Base-by-base conservation (phyloP, 2,797 vertebrate genomes). In the Cuniculus paca region DNA sequence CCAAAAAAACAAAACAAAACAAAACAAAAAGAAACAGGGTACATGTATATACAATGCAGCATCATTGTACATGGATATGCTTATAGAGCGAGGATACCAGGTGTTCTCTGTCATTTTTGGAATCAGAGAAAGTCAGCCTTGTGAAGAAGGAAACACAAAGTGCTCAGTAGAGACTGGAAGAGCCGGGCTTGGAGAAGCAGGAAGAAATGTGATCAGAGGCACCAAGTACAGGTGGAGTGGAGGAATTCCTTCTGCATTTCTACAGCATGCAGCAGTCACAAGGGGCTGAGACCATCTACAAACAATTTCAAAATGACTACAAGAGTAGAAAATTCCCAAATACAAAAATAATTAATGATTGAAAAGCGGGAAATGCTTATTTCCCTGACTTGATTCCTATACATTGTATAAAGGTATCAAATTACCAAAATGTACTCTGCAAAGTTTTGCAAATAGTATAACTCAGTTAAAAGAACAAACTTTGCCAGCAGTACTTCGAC, bases 241-340 rank as follows among this genome's bases (percentile, higher is more conserved):
- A 20, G 56, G 9, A 14, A 26, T 6, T 26, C 19, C 22, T 56
- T 12, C 54, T 2, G 3, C 20, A 7, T 39, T 81, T 81, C 54
- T 14, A 16, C 2, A 28, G 36, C 52, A 61, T 4, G 2, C 3
- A 4, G 6, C 2, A 16, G 56, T 31, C 9, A 11, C 3, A 20
- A 45, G 3, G 24, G 19, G 24, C 24, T 39, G 22, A 28, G 2
- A 50, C 24, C 6, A 60, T 3, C 8, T 6, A 11, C 1, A 7
- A 28, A 10, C 4, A 17, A 6, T 10, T 42, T 42, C 26, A 19
- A 45, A 60, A 26, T 20, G 36, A 3, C 56, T 1, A 3, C 24
- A 24, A 56, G 78, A 24, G 22, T 20, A 70, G n/a, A 16, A 14
- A 45, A 31, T 6, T 16, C 12, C 24, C 42, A 45, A 48, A 7